A percentile compares a stretch with the other conserved stretches of the same genome.
phyloP scores from a whole-genome alignment of 1,140 invertebrate genomes.

The Drosophila neocordata region DNA sequence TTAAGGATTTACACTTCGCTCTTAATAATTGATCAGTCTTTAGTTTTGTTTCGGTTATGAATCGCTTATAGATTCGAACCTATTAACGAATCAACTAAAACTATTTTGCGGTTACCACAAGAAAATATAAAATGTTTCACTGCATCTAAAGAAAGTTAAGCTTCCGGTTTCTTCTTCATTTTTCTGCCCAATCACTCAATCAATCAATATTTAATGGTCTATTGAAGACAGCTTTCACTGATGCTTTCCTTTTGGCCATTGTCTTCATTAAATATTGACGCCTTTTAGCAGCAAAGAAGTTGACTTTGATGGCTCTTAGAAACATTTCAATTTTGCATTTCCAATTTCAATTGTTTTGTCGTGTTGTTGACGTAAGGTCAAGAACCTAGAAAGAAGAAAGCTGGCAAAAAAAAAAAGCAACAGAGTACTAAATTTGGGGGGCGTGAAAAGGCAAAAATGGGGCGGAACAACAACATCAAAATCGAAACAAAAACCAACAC shows the following conservation, averaged over 20 bases:
- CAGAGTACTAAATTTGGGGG: constrained; percentile 48
- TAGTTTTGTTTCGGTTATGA: too few relatives aligned
- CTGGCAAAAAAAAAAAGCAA: constrained; percentile 17
- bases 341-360: constrained; percentile 18
- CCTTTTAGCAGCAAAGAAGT: constrained; percentile 3
- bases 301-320: constrained; percentile 31
- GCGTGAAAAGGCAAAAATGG: constrained; percentile 35
- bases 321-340: constrained; percentile 40
- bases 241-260: background rate
- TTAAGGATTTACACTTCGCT: too few relatives aligned
- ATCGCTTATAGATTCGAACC: too few relatives aligned
- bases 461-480: background rate
- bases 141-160: constrained; percentile 10
- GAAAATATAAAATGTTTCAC: constrained; percentile 1
- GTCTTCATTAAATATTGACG: constrained; percentile 41
- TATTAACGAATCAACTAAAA: too few relatives aligned
- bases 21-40: too few relatives aligned
- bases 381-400: constrained; percentile 51
- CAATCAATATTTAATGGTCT: constrained; percentile 39
- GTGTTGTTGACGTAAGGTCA: constrained; percentile 41
- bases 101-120: background rate
- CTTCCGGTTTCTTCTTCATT: background rate
- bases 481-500: constrained; percentile 9
- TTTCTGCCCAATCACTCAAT: constrained; percentile 40
- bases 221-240: background rate